Conservation (phyloP, 2,113 vertebrate genomes). For the Globicephala melas region DNA sequence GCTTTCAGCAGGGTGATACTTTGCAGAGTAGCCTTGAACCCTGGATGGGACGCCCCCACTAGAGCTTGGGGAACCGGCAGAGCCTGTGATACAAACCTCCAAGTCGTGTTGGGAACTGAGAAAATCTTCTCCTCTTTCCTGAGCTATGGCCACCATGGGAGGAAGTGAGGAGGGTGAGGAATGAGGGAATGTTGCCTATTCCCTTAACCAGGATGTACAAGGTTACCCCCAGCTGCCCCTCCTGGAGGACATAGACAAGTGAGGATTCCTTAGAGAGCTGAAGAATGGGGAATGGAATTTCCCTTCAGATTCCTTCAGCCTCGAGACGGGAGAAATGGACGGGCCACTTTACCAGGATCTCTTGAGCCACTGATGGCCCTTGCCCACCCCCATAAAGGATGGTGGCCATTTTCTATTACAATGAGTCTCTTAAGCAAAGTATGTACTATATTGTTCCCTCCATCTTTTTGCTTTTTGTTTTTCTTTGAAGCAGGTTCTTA, state of each 20-base stretch:
- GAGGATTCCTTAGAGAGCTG: background rate
- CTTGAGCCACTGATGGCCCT: background rate
- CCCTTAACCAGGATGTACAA: fast-evolving
- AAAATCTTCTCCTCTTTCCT: background rate
- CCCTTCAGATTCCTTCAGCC: background rate
- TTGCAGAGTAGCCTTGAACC: background rate
- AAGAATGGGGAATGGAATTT: background rate
- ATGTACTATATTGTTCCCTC: background rate
- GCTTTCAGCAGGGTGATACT: background rate
- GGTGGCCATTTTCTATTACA: background rate
- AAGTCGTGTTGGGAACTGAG: background rate
- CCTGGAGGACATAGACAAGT: background rate
- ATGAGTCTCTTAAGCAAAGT: background rate
- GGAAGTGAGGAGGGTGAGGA: background rate
- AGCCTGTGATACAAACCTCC: background rate
- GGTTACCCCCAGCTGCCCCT: too few species aligned
- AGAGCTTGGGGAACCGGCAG: too few species aligned
- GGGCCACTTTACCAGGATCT: background rate
- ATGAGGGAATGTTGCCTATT: background rate
- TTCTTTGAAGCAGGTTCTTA: too few species aligned
- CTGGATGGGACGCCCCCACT: background rate
- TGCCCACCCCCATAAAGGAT: background rate
- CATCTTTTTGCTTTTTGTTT: background rate
- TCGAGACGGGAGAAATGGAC: background rate
- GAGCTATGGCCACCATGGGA: background rate